A percentile compares a stretch with the other conserved stretches of the same genome.
Conservation (phyloP, 2,797 vertebrate genomes). For the Mus minutoides region DNA sequence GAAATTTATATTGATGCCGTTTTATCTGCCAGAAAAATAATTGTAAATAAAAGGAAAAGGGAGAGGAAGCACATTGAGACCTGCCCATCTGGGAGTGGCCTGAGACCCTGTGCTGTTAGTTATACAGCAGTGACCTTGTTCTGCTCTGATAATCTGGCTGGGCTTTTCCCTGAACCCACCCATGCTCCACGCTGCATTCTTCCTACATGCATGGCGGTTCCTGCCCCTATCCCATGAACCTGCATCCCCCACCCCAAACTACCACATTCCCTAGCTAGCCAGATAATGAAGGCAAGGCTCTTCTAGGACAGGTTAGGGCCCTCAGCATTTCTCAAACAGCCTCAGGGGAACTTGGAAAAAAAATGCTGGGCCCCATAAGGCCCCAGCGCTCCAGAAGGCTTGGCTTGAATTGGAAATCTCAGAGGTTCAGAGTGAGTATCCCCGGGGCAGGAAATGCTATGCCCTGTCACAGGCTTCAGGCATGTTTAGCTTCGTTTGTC, state of each 20-base stretch:
- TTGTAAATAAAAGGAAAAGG: neutral
- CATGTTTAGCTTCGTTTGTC: neutral
- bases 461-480: neutral
- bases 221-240: neutral
- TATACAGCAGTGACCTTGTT: neutral
- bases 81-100: neutral
- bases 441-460: neutral
- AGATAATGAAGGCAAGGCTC: neutral
- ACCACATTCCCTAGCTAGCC: neutral
- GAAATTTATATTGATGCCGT: constrained; percentile 38
- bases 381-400: neutral
- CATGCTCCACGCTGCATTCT: neutral
- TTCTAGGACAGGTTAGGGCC: neutral
- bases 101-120: neutral
- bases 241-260: neutral
- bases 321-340: neutral
- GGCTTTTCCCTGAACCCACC: neutral
- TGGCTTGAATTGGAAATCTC: neutral
- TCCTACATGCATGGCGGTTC: neutral
- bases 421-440: neutral
- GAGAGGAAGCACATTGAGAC: neutral
- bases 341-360: neutral
- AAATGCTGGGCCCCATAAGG: neutral
- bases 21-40: neutral
- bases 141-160: neutral